Evolutionary conservation across 2,113 vertebrate species (phyloP).

Genomic region (Naja naja): DNA sequence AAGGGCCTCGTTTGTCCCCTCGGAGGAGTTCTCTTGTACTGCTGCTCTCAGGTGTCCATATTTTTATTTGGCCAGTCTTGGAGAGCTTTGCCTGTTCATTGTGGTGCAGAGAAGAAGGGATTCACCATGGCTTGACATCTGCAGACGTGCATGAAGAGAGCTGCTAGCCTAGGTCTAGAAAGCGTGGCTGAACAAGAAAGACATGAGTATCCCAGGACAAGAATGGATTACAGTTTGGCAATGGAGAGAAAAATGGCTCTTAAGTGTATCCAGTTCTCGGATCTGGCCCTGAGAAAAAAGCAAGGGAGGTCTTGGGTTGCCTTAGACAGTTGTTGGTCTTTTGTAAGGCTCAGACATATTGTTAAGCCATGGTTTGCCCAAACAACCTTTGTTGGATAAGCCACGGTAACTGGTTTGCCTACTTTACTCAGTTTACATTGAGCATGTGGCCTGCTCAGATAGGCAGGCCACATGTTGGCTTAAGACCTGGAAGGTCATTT

Average conservation of each 20-base stretch:
- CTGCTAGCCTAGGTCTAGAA: background rate
- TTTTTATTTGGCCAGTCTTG: background rate
- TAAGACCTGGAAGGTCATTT: background rate
- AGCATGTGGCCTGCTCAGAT: background rate
- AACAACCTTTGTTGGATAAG: background rate
- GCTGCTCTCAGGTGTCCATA: background rate
- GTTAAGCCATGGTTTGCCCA: background rate
- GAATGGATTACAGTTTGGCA: background rate
- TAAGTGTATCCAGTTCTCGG: background rate
- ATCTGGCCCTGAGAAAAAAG: background rate
- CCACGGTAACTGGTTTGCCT: background rate
- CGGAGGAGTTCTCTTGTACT: background rate
- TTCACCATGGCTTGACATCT: background rate
- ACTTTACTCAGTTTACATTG: background rate
- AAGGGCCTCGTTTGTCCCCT: background rate
- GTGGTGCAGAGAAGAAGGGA: background rate
- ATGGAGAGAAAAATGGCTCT: background rate
- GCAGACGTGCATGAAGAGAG: background rate
- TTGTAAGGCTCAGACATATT: background rate
- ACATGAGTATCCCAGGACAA: background rate
- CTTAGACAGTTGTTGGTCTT: background rate
- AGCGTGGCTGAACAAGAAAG: background rate
- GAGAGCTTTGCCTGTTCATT: background rate
- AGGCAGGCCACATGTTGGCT: background rate
- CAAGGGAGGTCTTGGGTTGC: background rate